Conservation (phyloP, 2,888 invertebrate species). For the Trissolcus brochymenae region DNA sequence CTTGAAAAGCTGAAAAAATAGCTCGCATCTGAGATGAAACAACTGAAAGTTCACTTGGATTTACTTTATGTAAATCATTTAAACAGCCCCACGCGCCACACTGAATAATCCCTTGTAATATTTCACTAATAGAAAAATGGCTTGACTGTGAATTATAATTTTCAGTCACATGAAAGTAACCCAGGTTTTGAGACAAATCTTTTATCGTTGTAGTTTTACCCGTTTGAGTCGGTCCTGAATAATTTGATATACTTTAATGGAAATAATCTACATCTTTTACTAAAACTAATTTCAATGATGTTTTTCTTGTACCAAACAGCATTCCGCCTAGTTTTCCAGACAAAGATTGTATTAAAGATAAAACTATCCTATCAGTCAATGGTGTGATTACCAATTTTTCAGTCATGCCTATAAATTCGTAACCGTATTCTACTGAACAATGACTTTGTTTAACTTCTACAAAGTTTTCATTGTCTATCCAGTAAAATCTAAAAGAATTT, state of each 20-base stretch:
- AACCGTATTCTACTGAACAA: conserved; percentile 92
- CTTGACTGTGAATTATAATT: conserved; percentile 97
- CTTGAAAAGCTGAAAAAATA: conserved; percentile 89
- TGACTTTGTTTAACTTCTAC: conserved; percentile 90
- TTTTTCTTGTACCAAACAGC: conserved; percentile 82
- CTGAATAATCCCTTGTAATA: conserved; percentile 86
- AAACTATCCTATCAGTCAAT: conserved; percentile 92
- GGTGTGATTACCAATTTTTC: conserved; percentile 94
- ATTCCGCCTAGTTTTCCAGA: conserved; percentile 95
- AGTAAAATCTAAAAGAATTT: conserved; percentile 82
- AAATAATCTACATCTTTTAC: neutral
- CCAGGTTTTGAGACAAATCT: conserved; percentile 93
- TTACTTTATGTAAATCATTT: conserved; percentile 95
- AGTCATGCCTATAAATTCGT: conserved; percentile 96
- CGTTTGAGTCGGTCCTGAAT: conserved; percentile 84
- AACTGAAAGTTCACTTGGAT: conserved; percentile 92
- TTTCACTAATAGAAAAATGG: conserved; percentile 87
- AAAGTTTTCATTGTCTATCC: conserved; percentile 88
- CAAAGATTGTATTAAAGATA: conserved; percentile 94
- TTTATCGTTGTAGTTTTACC: conserved; percentile 95
- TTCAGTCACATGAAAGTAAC: conserved; percentile 88
- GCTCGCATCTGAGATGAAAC: conserved; percentile 94
- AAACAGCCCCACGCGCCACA: conserved; percentile 98
- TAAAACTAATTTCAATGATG: neutral
- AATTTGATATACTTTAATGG: neutral